Conservation (phyloP, 2,113 vertebrate species). For the Solenodon paradoxus region DNA sequence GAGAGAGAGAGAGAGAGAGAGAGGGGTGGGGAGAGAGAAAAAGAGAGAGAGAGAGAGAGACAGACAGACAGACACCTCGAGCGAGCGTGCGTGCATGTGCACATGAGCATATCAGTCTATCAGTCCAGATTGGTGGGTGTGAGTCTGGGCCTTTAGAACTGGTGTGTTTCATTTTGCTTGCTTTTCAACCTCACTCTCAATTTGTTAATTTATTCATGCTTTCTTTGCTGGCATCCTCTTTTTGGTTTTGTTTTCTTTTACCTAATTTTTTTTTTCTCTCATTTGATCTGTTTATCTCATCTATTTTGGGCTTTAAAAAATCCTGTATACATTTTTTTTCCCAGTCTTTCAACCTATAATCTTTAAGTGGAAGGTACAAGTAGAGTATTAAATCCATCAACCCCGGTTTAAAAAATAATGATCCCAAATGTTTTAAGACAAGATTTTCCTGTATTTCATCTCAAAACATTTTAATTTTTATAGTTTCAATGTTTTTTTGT, state of each 20-base stretch:
- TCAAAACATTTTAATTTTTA: neutral
- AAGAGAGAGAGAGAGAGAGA: too few species aligned
- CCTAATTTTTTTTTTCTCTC: neutral
- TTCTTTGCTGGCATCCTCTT: neutral
- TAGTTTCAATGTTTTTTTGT: neutral
- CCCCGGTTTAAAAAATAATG: neutral
- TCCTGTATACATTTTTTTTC: too few species aligned
- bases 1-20: too few species aligned
- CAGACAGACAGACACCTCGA: too few species aligned
- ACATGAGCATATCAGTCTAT: too few species aligned
- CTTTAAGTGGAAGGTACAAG: neutral
- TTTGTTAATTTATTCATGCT: neutral
- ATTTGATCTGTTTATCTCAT: too few species aligned
- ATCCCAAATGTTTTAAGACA: neutral
- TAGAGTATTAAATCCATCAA: neutral
- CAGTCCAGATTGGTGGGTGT: neutral
- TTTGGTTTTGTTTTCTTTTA: neutral
- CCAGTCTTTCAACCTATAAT: too few species aligned
- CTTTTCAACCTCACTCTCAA: neutral
- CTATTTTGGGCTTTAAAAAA: too few species aligned
- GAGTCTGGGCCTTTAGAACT: neutral
- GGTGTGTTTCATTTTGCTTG: neutral
- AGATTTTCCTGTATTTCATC: neutral
- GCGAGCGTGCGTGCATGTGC: fast-evolving
- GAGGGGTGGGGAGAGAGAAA: too few species aligned